Conservation (phyloP, 2,797 vertebrate species). For the Austrolebias charrua region DNA sequence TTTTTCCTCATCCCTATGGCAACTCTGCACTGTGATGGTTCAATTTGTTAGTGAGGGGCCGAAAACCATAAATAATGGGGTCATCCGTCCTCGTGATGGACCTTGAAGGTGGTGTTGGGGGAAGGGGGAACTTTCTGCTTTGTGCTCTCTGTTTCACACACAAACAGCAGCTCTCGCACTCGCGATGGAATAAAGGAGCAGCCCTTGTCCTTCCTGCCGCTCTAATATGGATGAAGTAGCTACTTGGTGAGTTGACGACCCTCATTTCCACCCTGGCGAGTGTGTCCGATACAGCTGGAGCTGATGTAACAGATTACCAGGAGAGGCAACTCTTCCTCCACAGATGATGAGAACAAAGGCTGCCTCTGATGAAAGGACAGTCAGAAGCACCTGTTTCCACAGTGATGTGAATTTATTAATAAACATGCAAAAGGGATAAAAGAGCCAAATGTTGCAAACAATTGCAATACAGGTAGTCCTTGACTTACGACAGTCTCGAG, state of each 20-base stretch:
- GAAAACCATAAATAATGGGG: too few species aligned
- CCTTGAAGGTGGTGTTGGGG: too few species aligned
- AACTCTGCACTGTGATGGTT: too few species aligned
- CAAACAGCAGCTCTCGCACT: constrained; percentile 21
- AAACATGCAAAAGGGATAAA: constrained; percentile 1
- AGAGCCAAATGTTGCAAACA: not conserved
- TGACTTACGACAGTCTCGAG: too few species aligned
- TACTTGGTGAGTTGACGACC: constrained; percentile 61
- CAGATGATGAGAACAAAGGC: constrained; percentile 67
- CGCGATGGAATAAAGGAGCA: constrained; percentile 43
- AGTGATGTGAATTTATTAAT: not conserved
- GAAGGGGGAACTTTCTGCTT: not conserved
- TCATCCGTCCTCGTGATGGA: too few species aligned
- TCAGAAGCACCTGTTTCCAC: constrained; percentile 54
- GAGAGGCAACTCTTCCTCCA: constrained; percentile 52
- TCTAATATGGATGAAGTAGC: constrained; percentile 67
- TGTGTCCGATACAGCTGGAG: constrained; percentile 64
- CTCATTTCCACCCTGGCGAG: constrained; percentile 69
- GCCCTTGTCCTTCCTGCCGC: constrained; percentile 20
- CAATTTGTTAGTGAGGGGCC: too few species aligned
- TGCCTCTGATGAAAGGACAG: constrained; percentile 55
- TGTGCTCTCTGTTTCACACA: constrained; percentile 7
- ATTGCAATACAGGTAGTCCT: too few species aligned
- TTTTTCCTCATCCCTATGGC: too few species aligned
- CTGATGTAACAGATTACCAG: constrained; percentile 64